phyloP scores from a whole-genome alignment of 2,888 invertebrate species.

The Chloroclystis v-ata region DNA sequence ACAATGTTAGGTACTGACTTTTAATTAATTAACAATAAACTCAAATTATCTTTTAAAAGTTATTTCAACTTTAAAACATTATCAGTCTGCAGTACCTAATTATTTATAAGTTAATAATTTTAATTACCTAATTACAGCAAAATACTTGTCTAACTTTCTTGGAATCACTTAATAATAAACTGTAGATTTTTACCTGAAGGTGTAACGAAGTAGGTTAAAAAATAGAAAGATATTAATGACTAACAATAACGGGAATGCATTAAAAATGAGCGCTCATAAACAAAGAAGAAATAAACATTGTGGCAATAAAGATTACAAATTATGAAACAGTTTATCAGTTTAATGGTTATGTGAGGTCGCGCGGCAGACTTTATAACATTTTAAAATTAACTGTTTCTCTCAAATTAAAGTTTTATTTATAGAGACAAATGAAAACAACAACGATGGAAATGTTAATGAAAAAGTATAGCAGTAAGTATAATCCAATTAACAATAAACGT shows the following conservation, averaged over 20 bases:
- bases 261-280: slow-evolving; percentile 36
- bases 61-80: too few species aligned
- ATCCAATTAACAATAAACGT: neutral
- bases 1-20: too few species aligned
- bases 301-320: slow-evolving; percentile 46
- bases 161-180: too few species aligned
- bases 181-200: too few species aligned
- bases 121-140: too few species aligned
- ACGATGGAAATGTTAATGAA: neutral
- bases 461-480: neutral
- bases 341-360: slow-evolving; percentile 49
- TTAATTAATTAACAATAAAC: too few species aligned
- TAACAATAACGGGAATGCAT: slow-evolving; percentile 16
- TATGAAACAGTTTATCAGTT: slow-evolving; percentile 56
- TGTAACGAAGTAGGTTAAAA: too few species aligned
- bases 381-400: slow-evolving; percentile 32
- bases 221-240: slow-evolving; percentile 9
- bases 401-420: neutral
- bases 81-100: too few species aligned
- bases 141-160: too few species aligned
- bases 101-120: too few species aligned
- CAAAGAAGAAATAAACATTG: slow-evolving; percentile 40
- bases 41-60: too few species aligned
- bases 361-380: slow-evolving; percentile 60
- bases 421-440: neutral